Evolutionary conservation across 2,888 invertebrate genomes (phyloP), one percentile per base, ranked within the genome.

Genomic region (Chymomyza procnemis): DNA sequence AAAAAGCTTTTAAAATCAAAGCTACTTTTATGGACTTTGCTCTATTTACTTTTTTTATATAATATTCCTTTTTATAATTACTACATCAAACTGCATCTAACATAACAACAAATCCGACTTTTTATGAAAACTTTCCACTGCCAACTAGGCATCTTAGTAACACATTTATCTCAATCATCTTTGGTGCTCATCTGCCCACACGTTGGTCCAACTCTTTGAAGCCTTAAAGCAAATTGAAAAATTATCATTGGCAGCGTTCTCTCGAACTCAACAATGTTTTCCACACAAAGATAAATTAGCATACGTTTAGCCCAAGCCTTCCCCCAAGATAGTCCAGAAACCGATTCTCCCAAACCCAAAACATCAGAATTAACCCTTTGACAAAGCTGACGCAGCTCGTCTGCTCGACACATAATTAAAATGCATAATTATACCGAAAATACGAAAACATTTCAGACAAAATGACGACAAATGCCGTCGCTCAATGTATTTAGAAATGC

Each of bases 341-440:
- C 61, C 46, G 22, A 52, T 22, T 4, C 34, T 30, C 16, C 16
- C 65, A 52, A 34, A 30, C 57, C 55, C 61, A 66, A 26, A 66
- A 71, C 69, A 73, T 46, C 64, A 61, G 76, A 88, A 76, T 82
- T 71, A 88, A 88, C 84, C 84, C 84, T 84, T 84, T 54, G 48
- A 22, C 59, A 59, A 30, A 47, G n/a, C 22, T 48, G 48, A 21
- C 26, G 48, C 48, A 30, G 16, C 12, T 26, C 30, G 30, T 22
- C 30, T 67, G 62, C 57, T n/a, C 65, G 64, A 68, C 74, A 80
- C 87, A 86, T 89, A 89, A 88, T 88, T 88, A 89, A 88, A 88
- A 89, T 89, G 89, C 89, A 88, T 89, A 88, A 88, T 89, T 88
- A 88, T 89, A 84, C 79, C 87, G 86, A 80, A 80, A 86, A 88